Percentiles rank a stretch among this genome's conserved stretches.
Conservation (phyloP, 2,888 invertebrate species). For the Drosophila paranaensis region DNA sequence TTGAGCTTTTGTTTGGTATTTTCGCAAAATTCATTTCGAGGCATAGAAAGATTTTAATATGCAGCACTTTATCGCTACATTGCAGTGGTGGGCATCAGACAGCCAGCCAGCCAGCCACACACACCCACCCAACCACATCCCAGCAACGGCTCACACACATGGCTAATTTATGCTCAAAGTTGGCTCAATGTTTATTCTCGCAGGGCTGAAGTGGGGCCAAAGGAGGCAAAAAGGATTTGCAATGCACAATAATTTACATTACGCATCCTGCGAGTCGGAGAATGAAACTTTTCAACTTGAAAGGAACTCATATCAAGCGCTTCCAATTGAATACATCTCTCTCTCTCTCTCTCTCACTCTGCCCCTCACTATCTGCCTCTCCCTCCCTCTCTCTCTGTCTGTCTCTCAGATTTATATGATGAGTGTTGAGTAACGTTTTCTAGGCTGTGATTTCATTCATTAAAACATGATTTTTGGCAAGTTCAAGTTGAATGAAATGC, state of each 20-base stretch:
- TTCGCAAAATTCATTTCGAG: constrained; percentile 77
- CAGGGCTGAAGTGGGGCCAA: not conserved
- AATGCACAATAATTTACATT: constrained; percentile 74
- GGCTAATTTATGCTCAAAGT: constrained; percentile 71
- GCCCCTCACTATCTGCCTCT: not conserved
- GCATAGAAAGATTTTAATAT: constrained; percentile 65
- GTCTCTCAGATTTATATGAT: no score
- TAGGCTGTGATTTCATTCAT: constrained; percentile 62
- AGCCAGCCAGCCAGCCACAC: not conserved
- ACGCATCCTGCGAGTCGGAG: constrained; percentile 52
- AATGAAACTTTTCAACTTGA: constrained; percentile 30
- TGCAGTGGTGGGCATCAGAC: constrained; percentile 40
- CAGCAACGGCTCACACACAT: constrained; percentile 46
- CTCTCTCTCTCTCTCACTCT: not conserved
- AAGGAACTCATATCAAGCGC: constrained; percentile 52
- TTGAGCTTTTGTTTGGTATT: constrained; percentile 63
- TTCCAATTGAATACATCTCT: constrained; percentile 56
- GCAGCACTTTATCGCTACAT: constrained; percentile 62
- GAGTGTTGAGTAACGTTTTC: constrained; percentile 20
- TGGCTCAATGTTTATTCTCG: constrained; percentile 41
- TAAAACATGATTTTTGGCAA: constrained; percentile 65
- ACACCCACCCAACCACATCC: not conserved
- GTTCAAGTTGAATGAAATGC: constrained; percentile 76
- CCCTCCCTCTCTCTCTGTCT: constrained; percentile 9
- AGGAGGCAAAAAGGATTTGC: constrained; percentile 51